Evolutionary conservation across 2,113 vertebrate species (phyloP).

Genomic region (Xyliphius kryptos): DNA sequence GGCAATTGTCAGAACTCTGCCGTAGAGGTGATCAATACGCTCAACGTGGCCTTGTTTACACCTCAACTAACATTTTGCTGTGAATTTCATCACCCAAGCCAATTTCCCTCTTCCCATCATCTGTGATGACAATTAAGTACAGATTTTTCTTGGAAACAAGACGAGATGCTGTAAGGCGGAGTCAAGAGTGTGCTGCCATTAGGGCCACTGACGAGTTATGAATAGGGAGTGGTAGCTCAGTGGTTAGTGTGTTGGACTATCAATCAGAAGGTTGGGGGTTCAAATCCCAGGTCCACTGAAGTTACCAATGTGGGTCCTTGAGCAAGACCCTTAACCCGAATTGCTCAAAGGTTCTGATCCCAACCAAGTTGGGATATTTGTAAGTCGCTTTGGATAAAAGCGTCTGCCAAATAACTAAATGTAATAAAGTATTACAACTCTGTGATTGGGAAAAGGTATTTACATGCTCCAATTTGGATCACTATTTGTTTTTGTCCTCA

Average conservation of each 20-base stretch:
- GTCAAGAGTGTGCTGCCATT: conserved; percentile 5
- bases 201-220: conserved; percentile 9
- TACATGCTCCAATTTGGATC: conserved; percentile 7
- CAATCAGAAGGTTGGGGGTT: too few species aligned
- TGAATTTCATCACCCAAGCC: conserved; percentile 6
- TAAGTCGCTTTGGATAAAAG: too few species aligned
- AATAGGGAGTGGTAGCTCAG: conserved; percentile 2
- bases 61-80: background rate
- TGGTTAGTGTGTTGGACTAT: too few species aligned
- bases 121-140: conserved; percentile 5
- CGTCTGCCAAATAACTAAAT: too few species aligned
- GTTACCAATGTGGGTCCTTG: too few species aligned
- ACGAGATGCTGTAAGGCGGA: background rate
- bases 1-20: background rate
- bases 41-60: conserved; percentile 19
- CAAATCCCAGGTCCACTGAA: too few species aligned
- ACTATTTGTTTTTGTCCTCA: conserved; percentile 18
- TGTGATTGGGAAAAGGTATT: conserved; percentile 7
- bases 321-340: too few species aligned
- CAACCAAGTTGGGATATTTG: too few species aligned
- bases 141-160: background rate
- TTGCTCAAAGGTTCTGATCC: too few species aligned
- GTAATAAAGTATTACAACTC: too few species aligned
- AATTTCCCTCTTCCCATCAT: background rate
- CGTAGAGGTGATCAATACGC: conserved; percentile 4